Percentiles rank a stretch among this genome's conserved stretches.
phyloP scores from a whole-genome alignment of 2,113 vertebrate species.

The Aphelocoma coerulescens region DNA sequence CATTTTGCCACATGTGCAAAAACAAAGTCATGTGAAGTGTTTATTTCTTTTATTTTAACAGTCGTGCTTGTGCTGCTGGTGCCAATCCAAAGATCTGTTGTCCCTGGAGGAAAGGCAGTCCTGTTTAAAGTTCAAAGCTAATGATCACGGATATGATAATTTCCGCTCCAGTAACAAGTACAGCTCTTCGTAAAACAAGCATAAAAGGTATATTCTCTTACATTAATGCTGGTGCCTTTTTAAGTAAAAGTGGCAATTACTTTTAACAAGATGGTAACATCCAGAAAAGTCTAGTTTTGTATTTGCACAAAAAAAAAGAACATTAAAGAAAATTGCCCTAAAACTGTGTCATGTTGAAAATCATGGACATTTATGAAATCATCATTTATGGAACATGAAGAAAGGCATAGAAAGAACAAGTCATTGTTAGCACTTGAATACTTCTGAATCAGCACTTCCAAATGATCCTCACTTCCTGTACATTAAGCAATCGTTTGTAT shows the following conservation, averaged over 20 bases:
- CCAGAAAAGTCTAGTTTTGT: constrained; percentile 8
- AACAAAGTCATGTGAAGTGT: not conserved
- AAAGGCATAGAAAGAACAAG: not conserved
- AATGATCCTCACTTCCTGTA: constrained; percentile 15
- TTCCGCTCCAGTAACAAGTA: constrained; percentile 91
- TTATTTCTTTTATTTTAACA: constrained; percentile 70
- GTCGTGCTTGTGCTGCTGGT: constrained; percentile 88
- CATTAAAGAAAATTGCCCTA: not conserved
- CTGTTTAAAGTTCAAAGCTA: constrained; percentile 89
- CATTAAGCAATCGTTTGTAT: not conserved
- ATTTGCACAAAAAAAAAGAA: constrained; percentile 33
- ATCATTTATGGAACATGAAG: not conserved
- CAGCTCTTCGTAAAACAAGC: constrained; percentile 79
- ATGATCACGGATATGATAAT: constrained; percentile 87
- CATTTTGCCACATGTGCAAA: not conserved
- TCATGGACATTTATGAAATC: not conserved
- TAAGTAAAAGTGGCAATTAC: constrained; percentile 22
- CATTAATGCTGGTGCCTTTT: constrained; percentile 32
- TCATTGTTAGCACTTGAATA: constrained; percentile 71
- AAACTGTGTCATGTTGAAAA: not conserved
- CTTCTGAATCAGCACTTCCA: constrained; percentile 68
- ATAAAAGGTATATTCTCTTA: not conserved
- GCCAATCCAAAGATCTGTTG: constrained; percentile 78
- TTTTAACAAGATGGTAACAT: not conserved
- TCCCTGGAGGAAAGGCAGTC: constrained; percentile 83